Percentiles rank a stretch among this genome's conserved stretches.
Conservation (phyloP, 2,888 invertebrate genomes). For the Chloroclysta siterata region DNA sequence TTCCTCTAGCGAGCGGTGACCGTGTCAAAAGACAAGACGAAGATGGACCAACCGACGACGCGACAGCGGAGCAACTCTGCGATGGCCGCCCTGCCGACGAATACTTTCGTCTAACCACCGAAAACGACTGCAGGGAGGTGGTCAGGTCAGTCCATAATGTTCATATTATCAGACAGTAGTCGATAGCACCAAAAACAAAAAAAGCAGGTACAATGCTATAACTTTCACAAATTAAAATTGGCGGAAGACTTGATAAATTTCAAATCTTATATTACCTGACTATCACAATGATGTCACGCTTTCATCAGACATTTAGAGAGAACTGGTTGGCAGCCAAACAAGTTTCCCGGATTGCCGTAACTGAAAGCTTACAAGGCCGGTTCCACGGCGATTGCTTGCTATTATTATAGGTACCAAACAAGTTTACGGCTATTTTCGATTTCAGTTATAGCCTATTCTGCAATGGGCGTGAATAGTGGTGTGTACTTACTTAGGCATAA, state of each 20-base stretch:
- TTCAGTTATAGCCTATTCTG: constrained; percentile 30
- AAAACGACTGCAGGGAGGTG: constrained; percentile 96
- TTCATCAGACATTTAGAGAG: constrained; percentile 50
- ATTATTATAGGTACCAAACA: constrained; percentile 29
- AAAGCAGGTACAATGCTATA: neutral
- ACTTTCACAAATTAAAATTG: neutral
- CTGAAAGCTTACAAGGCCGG: constrained; percentile 53
- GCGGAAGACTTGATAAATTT: neutral
- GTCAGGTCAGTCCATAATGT: constrained; percentile 88
- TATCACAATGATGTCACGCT: constrained; percentile 52
- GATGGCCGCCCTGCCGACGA: constrained; percentile 95
- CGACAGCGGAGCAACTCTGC: constrained; percentile 92
- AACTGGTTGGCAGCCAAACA: constrained; percentile 51
- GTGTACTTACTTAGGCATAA: too few relatives aligned
- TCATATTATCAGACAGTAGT: neutral
- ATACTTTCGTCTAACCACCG: constrained; percentile 93
- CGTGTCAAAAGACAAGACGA: constrained; percentile 88
- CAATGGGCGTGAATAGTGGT: constrained; percentile 16
- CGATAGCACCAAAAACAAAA: neutral
- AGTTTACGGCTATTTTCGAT: constrained; percentile 29
- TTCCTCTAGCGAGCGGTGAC: constrained; percentile 73
- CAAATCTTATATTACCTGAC: constrained; percentile 3
- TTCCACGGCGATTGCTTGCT: constrained; percentile 36
- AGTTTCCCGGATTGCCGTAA: constrained; percentile 49
- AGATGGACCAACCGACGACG: constrained; percentile 86